Evolutionary conservation across 2,888 invertebrate species (phyloP).

Genomic region (Salpingus planirostris): DNA sequence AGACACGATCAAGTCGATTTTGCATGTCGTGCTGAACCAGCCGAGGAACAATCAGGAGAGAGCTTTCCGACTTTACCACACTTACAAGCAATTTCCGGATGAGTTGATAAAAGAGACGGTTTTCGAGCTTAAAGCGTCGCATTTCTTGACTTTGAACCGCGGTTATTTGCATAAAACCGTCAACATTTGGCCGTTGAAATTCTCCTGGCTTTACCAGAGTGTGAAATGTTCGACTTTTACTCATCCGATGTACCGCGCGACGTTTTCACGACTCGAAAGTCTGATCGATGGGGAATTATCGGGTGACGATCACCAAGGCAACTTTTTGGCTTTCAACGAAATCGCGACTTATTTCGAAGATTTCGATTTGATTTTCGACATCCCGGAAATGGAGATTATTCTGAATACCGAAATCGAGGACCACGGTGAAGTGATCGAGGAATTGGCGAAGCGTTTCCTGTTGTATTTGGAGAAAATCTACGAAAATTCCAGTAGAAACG

Average conservation of each 20-base stretch:
- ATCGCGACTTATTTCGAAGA: conserved; percentile 14
- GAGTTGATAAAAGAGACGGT: conserved; percentile 52
- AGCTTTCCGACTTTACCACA: conserved; percentile 57
- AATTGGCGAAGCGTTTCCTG: conserved; percentile 27
- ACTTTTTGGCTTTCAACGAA: conserved; percentile 21
- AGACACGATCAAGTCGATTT: conserved; percentile 49
- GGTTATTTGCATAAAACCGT: conserved; percentile 7
- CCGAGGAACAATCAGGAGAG: conserved; percentile 47
- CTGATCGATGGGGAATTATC: conserved; percentile 14
- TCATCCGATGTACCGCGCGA: conserved; percentile 15
- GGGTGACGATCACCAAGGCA: conserved; percentile 2
- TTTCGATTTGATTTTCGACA: conserved; percentile 39
- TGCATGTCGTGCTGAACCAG: conserved; percentile 58
- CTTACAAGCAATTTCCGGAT: conserved; percentile 66
- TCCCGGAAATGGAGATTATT: conserved; percentile 49
- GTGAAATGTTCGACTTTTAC: conserved; percentile 24
- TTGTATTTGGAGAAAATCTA: conserved; percentile 7
- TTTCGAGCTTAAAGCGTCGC: conserved; percentile 48
- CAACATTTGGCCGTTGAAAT: conserved; percentile 29
- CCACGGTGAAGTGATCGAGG: conserved; percentile 40
- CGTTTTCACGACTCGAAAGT: no score
- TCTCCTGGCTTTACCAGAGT: conserved; percentile 42
- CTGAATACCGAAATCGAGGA: conserved; percentile 46
- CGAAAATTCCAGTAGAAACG: conserved; percentile 3
- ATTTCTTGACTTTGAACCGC: conserved; percentile 46